Evolutionary conservation across 2,113 vertebrate genomes (phyloP).

Genomic region (Leiothrix lutea): DNA sequence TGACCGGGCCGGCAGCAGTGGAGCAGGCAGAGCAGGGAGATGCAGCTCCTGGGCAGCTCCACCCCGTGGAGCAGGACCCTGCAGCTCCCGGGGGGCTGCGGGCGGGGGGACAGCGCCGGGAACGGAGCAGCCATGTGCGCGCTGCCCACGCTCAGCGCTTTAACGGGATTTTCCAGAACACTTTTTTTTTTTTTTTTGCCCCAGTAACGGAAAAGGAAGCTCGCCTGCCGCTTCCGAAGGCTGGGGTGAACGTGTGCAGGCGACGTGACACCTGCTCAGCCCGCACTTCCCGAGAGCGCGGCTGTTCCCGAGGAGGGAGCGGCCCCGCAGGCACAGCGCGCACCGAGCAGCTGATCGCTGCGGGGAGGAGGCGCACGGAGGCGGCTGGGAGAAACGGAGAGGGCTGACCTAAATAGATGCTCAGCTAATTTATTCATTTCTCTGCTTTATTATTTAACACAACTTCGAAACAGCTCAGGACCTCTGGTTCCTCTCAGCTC

Average conservation of each 20-base stretch:
- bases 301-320: background rate
- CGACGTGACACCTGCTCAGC: background rate
- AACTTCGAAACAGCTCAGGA: constrained; percentile 25
- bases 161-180: background rate
- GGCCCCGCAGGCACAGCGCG: background rate
- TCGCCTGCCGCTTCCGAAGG: background rate
- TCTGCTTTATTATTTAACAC: constrained; percentile 34
- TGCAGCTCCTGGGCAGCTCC: background rate
- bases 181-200: no score
- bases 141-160: background rate
- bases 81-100: rapidly evolving
- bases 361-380: background rate
- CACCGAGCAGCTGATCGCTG: background rate
- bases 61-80: rapidly evolving
- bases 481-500: constrained; percentile 37
- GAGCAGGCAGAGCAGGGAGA: background rate
- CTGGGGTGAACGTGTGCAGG: background rate
- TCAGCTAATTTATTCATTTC: constrained; percentile 46
- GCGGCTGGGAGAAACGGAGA: background rate
- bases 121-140: background rate
- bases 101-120: background rate
- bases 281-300: background rate
- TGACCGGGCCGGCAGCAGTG: background rate
- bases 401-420: constrained; percentile 58
- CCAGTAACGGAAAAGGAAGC: background rate